Percentiles rank a stretch among this genome's conserved stretches.
Conservation (phyloP, 2,888 invertebrate species). For the Tetragonisca angustula region DNA sequence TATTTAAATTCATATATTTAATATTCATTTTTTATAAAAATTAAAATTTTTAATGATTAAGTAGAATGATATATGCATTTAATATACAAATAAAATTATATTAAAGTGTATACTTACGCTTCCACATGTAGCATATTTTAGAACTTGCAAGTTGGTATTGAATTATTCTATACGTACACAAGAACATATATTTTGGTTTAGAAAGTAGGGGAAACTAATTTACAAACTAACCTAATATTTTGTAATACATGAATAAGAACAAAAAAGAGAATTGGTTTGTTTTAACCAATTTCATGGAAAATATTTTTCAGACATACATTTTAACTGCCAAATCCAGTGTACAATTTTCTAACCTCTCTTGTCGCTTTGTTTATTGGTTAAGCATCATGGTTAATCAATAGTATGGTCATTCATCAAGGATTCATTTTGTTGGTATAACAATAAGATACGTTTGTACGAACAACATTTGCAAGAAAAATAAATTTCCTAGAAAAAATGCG, state of each 20-base stretch:
- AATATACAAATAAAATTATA: background rate
- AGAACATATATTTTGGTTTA: constrained; percentile 21
- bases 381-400: too few species aligned
- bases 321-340: background rate
- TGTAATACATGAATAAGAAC: background rate
- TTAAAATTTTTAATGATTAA: background rate
- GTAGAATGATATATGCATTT: background rate
- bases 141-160: background rate
- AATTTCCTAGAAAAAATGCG: background rate
- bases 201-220: background rate
- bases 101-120: constrained; percentile 9
- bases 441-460: constrained; percentile 4
- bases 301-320: background rate
- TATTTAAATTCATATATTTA: background rate
- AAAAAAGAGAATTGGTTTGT: background rate
- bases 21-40: background rate
- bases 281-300: background rate
- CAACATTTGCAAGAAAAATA: constrained; percentile 18
- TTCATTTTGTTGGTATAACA: background rate
- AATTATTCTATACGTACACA: background rate
- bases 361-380: background rate
- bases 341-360: constrained; percentile 26
- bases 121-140: background rate
- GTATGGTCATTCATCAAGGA: background rate
- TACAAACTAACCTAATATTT: background rate